Base-by-base conservation (phyloP, 2,113 vertebrate genomes). In the Eulemur macaco region DNA sequence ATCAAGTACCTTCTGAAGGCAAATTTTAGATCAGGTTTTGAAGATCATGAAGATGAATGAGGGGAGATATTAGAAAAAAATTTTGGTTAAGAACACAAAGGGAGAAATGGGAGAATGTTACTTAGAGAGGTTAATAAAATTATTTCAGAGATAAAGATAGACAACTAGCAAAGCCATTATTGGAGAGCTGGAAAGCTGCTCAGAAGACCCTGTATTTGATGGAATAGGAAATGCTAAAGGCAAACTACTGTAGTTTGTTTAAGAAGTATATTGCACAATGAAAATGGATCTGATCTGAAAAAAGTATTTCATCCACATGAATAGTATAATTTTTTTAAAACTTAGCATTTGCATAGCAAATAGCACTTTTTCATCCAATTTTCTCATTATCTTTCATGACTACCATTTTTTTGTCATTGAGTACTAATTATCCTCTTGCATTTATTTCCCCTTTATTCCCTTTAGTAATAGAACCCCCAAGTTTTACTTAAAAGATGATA, bases 11-110 rank as follows among this genome's bases (percentile, higher is more conserved):
- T 88, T 77, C 60, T 66, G 58, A 84, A 91, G 39, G 73, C 12
- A 82, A 95, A 80, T 69, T 96, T 88, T 31, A 74, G 42, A 69
- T 63, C 25, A 92, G 54, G 17, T n/a, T 63, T 88, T 64, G n/a
- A 85, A 94, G 39, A 84, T 85, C 71, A 76, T 80, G 11, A 92
- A 73, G 42, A 64, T 81, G 45, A 56, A 71, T 56, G 34, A 47
- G 25, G 89, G 27, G 78, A 15, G 2, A 31, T 25, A 29, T 37
- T 82, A 45, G 7, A 14, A 10, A 42, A 78, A 84, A 84, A 34
- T 6, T 17, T 54, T 76, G 39, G 60, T 50, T 71, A 47, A 89
- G 91, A 95, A 13, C 7, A 77, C 9, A 45, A 88, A 81, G 7
- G 6, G 21, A 54, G 13, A 0, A 83, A 64, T 52, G 20, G 12